A percentile compares a stretch with the other conserved stretches of the same genome.
Conservation (phyloP, 2,113 vertebrate genomes). For the Trinectes maculatus region DNA sequence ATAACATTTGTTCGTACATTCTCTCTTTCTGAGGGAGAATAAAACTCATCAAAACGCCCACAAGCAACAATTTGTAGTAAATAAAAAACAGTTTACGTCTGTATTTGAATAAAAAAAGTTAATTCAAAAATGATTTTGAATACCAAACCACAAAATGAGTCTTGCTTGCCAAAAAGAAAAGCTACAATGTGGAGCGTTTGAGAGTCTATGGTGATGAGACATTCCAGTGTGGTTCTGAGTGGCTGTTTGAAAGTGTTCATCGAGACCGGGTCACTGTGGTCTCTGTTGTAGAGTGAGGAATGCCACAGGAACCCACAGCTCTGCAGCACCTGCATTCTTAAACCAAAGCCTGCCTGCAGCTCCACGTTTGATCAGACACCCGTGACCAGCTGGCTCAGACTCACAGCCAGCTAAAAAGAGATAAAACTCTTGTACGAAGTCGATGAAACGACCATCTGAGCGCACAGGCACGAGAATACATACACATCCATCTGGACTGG, state of each 20-base stretch:
- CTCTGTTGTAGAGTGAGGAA: conserved; percentile 59
- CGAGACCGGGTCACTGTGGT: conserved; percentile 51
- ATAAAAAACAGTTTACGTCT: not conserved
- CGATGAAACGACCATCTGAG: conserved; percentile 42
- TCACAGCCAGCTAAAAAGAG: conserved; percentile 26
- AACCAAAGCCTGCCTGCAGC: conserved; percentile 44
- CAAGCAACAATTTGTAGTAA: conserved; percentile 9
- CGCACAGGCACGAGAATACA: conserved; percentile 34
- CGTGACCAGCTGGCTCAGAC: conserved; percentile 43
- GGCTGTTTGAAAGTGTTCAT: conserved; percentile 48
- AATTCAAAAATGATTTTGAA: conserved; percentile 11
- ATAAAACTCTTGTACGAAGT: conserved; percentile 43
- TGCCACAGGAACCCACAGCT: conserved; percentile 64
- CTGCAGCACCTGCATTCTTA: conserved; percentile 74
- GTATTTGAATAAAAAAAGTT: conserved; percentile 21
- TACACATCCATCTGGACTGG: conserved; percentile 37
- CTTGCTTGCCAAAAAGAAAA: conserved; percentile 36
- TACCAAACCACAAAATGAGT: conserved; percentile 51
- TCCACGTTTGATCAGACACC: conserved; percentile 66
- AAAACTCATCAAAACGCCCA: not conserved
- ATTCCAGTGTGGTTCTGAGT: conserved; percentile 74
- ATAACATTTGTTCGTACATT: no score
- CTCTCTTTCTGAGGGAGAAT: not conserved
- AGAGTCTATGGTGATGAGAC: conserved; percentile 67
- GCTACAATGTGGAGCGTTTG: conserved; percentile 59